Percentiles rank a stretch among this genome's conserved stretches.
phyloP scores from a whole-genome alignment of 2,113 vertebrate species.

The Tragelaphus imberbis region DNA sequence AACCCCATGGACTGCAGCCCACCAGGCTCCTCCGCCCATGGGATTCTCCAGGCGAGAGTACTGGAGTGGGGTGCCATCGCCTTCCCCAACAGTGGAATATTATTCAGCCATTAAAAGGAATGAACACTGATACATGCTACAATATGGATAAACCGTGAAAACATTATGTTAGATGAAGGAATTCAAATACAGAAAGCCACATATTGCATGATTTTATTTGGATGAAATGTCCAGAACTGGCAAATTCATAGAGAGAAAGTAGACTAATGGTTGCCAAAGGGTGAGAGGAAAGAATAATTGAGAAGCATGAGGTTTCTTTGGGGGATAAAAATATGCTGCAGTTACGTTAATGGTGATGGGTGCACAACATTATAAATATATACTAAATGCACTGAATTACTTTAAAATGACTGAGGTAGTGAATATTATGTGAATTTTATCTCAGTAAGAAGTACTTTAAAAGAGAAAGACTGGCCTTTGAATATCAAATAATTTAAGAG shows the following conservation, averaged over 20 bases:
- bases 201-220: background rate
- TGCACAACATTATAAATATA: background rate
- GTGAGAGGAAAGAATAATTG: background rate
- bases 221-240: background rate
- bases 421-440: background rate
- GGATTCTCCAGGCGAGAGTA: background rate
- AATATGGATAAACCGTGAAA: background rate
- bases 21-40: background rate
- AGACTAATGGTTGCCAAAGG: background rate
- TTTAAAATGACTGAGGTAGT: background rate
- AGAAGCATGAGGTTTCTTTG: background rate
- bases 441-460: background rate
- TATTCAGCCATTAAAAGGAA: background rate
- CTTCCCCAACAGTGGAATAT: background rate
- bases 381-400: background rate
- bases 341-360: background rate
- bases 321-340: background rate
- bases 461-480: background rate
- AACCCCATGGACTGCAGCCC: background rate
- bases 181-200: background rate
- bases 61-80: background rate
- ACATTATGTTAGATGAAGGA: background rate
- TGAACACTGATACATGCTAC: background rate
- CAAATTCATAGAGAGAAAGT: background rate
- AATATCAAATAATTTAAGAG: background rate